A percentile compares a stretch with the other conserved stretches of the same genome.
phyloP scores from a whole-genome alignment of 2,113 vertebrate species.

The Pomatostomus ruficeps region DNA sequence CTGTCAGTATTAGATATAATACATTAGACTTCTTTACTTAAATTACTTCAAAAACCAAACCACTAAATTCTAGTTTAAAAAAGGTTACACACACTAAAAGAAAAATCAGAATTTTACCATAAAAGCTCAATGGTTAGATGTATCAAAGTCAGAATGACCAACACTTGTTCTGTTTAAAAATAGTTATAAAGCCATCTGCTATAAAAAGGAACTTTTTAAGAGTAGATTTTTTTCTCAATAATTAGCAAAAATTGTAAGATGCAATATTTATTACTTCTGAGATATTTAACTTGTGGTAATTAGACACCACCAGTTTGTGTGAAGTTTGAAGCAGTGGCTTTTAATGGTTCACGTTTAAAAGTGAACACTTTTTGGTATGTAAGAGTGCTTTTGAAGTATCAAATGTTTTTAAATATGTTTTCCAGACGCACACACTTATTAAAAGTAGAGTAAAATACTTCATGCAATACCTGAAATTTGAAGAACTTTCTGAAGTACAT shows the following conservation, averaged over 20 bases:
- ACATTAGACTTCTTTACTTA: not conserved
- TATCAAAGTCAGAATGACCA: not conserved
- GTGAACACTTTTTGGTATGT: not conserved
- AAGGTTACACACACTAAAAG: not conserved
- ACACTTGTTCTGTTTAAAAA: not conserved
- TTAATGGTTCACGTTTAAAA: not conserved
- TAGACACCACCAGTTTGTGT: not conserved
- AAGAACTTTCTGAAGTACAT: conserved; percentile 99
- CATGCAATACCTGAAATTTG: conserved; percentile 91
- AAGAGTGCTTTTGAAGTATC: not conserved
- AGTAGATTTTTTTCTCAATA: not conserved
- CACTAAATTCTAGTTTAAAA: not conserved
- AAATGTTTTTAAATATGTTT: not conserved
- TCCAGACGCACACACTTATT: not conserved
- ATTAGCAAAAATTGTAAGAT: not conserved
- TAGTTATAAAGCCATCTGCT: not conserved
- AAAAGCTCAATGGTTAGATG: not conserved
- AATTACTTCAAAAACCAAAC: not conserved
- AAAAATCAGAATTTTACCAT: not conserved
- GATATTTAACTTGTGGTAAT: not conserved
- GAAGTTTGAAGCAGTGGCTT: not conserved
- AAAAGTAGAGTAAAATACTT: not conserved
- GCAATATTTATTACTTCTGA: not conserved
- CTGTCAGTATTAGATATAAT: not conserved
- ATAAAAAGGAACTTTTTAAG: not conserved